Conservation (phyloP, 2,888 invertebrate genomes). For the Miltochrista miniata region DNA sequence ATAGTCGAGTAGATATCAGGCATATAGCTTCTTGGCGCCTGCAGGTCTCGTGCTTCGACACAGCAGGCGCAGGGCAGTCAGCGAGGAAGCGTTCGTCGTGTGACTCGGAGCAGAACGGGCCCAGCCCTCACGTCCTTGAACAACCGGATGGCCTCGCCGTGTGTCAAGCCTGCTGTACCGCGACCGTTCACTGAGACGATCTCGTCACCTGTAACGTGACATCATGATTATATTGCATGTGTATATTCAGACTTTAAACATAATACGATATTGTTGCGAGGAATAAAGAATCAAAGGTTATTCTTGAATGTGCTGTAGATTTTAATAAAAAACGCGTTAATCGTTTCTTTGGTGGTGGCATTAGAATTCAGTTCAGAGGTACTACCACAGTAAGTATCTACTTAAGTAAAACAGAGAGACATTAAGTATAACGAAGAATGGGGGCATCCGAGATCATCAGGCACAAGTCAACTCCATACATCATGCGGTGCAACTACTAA, state of each 20-base stretch:
- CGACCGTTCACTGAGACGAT: slow-evolving; percentile 92
- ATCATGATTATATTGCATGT: neutral
- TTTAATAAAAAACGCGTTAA: too few species aligned
- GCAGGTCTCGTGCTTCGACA: slow-evolving; percentile 55
- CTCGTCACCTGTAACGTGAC: slow-evolving; percentile 87
- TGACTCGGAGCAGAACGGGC: slow-evolving; percentile 88
- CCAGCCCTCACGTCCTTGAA: slow-evolving; percentile 92
- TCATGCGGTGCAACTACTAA: too few species aligned
- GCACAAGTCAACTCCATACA: too few species aligned
- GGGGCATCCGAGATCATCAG: too few species aligned
- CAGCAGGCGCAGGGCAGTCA: slow-evolving; percentile 83
- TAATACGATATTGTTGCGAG: neutral
- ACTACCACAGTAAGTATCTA: too few species aligned
- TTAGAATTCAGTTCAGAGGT: too few species aligned
- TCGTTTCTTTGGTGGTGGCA: too few species aligned
- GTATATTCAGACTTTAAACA: neutral
- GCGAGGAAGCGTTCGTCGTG: slow-evolving; percentile 79
- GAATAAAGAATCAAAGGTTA: too few species aligned
- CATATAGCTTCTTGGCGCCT: slow-evolving; percentile 56
- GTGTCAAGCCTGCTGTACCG: slow-evolving; percentile 89
- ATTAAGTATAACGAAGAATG: too few species aligned
- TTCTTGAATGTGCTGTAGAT: too few species aligned
- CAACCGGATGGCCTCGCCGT: slow-evolving; percentile 90
- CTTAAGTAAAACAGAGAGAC: too few species aligned
- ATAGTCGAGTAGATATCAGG: slow-evolving; percentile 62